These are phyloP conservation scores for Cephus cinctus DNA, from an alignment of 1,140 invertebrate genomes.

Conservation along the genomic window DNA sequence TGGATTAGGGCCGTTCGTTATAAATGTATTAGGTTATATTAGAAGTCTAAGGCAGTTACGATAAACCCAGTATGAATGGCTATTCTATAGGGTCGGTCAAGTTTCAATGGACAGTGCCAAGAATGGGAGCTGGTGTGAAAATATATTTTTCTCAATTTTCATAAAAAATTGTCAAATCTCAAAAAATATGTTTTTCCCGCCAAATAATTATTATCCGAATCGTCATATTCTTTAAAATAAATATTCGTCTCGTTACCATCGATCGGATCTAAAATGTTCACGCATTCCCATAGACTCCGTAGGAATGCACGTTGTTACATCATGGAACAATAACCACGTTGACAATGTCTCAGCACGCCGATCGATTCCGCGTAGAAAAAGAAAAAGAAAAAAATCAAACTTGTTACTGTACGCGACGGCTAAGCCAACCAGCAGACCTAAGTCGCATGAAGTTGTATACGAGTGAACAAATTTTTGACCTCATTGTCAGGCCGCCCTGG, in stretches of 20 bases:
- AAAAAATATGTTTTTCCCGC: no score
- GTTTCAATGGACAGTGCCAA: constrained; percentile 25
- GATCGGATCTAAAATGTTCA: no score
- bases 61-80: constrained; percentile 33
- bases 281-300: no score
- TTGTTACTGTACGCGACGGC: constrained; percentile 6
- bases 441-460: no score
- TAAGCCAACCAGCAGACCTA: not conserved
- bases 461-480: no score
- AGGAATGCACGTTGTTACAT: not conserved
- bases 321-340: constrained; percentile 18
- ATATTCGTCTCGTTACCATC: no score
- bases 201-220: no score
- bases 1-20: constrained; percentile 47
- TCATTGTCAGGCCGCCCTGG: constrained; percentile 19
- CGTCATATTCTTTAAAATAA: no score
- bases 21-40: constrained; percentile 34
- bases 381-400: not conserved
- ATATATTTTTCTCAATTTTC: constrained; percentile 2
- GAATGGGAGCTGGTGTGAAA: not conserved
- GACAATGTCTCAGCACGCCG: constrained; percentile 37
- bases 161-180: no score
- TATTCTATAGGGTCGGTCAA: constrained; percentile 27
- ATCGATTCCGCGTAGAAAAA: not conserved
- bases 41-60: constrained; percentile 15